Base-by-base conservation (phyloP, 2,113 vertebrate species). In the Zootoca vivipara region DNA sequence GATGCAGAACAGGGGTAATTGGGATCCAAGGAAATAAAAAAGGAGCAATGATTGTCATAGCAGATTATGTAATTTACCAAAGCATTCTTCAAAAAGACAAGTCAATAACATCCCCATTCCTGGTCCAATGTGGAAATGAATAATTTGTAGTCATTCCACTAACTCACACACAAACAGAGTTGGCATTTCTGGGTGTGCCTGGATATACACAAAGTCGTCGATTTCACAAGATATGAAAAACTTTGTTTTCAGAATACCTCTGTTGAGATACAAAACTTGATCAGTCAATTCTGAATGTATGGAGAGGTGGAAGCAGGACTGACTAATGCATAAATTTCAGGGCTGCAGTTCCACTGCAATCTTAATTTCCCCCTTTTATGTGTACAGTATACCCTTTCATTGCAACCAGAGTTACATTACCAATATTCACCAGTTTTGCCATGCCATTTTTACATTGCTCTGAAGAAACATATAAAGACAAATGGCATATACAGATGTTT, bases 121-220 rank as follows among this genome's bases (percentile, higher is more conserved):
- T 62, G 3, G 58, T 62, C 58, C 58, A 62, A 62, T 18, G 5
- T 62, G 58, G 58, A 62, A 20, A 62, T 62, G 16, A 62, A 92
- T 85, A 73, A 89, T 93, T 90, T 90, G 90, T 81, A 88, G 22
- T 30, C 18, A 26, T 38, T 40, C 6, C 38, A 10, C 3, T 40
- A 40, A 75, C 38, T 75, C 33, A 62, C 18, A 62, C 58, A 62
- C 58, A 15, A 62, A 62, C 18, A 75, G 28, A 78, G 30, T 35
- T 7, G 20, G 20, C 18, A 35, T 64, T 81, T 12, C n/a, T 62
- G n/a, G 20, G 13, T 64, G 4, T 62, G 56, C 9, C 56, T 58
- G 18, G 16, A 79, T 2, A 18, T 16, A 58, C 18, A 5, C 3
- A 80, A 58, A 80, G 7, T 58, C 33, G 16, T 58, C 18, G 30